Percentiles rank a stretch among this genome's conserved stretches.
Evolutionary conservation across 2,797 vertebrate species (phyloP).

Genomic region (Naso thynnoides): DNA sequence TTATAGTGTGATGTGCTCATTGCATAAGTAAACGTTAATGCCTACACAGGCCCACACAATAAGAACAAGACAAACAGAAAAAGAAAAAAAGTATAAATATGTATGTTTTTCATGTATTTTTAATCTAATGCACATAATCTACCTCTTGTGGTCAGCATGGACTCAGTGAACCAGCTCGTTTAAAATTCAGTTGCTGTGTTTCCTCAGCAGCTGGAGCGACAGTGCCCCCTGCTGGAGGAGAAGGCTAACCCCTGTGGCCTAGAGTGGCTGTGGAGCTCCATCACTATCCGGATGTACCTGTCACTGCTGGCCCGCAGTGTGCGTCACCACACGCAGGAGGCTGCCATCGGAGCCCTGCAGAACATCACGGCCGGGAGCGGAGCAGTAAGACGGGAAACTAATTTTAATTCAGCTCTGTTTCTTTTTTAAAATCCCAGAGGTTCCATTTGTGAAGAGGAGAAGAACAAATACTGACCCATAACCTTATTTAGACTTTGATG

Average conservation of each 20-base stretch:
- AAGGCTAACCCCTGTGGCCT: constrained; percentile 88
- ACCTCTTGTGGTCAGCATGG: constrained; percentile 9
- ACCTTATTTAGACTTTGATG: neutral
- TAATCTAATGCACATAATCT: constrained; percentile 4
- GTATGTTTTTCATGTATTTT: neutral
- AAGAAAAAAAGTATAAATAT: neutral
- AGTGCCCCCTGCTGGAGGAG: constrained; percentile 85
- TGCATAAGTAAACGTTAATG: neutral
- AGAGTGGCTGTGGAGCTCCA: constrained; percentile 93
- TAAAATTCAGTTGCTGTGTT: neutral
- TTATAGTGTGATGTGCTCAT: neutral
- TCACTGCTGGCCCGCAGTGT: constrained; percentile 92
- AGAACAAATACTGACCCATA: neutral
- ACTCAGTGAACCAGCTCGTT: constrained; percentile 20
- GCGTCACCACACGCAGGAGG: constrained; percentile 89
- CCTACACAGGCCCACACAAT: neutral
- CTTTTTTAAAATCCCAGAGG: neutral
- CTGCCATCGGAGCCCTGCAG: constrained; percentile 92
- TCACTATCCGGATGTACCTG: constrained; percentile 92
- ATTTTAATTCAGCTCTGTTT: neutral
- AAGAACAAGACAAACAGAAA: neutral
- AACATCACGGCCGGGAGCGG: constrained; percentile 93
- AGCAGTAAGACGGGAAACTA: constrained; percentile 74
- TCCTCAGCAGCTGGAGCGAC: constrained; percentile 53
- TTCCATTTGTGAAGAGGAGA: too few species aligned